These are phyloP conservation scores for Dorcus parallelipipedus DNA, from an alignment of 2,888 invertebrate species.

Conservation along the genomic window DNA sequence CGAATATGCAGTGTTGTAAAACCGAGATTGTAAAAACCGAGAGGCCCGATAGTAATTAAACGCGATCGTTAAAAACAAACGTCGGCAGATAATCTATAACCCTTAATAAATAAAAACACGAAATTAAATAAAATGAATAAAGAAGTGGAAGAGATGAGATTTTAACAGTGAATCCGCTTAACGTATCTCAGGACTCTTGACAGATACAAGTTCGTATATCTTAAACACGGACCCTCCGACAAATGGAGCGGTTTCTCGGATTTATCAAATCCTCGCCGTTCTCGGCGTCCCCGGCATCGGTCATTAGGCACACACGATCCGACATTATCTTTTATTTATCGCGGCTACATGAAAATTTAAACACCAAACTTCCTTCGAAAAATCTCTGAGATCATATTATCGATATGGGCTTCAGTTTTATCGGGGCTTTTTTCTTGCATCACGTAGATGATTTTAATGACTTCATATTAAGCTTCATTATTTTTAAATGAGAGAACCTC, in stretches of 20 bases:
- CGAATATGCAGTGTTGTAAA: slow-evolving; percentile 30
- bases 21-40: slow-evolving; percentile 27
- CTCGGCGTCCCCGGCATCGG: slow-evolving; percentile 12
- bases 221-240: slow-evolving; percentile 30
- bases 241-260: slow-evolving; percentile 28
- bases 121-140: slow-evolving; percentile 33
- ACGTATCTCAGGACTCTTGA: slow-evolving; percentile 33
- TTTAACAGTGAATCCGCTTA: slow-evolving; percentile 35
- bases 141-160: slow-evolving; percentile 26
- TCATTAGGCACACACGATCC: slow-evolving; percentile 16
- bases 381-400: not conserved
- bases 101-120: slow-evolving; percentile 21
- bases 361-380: not conserved
- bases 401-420: not conserved
- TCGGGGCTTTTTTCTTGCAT: no score
- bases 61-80: slow-evolving; percentile 36
- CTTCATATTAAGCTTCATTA: no score
- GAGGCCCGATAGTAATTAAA: slow-evolving; percentile 35
- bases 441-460: no score
- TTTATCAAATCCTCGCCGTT: slow-evolving; percentile 10
- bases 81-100: slow-evolving; percentile 35
- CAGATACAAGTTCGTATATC: slow-evolving; percentile 33
- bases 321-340: slow-evolving; percentile 18
- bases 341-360: slow-evolving; percentile 1
- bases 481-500: no score